Evolutionary conservation across 2,888 invertebrate genomes (phyloP).

Genomic region (Cartodere bifasciata): DNA sequence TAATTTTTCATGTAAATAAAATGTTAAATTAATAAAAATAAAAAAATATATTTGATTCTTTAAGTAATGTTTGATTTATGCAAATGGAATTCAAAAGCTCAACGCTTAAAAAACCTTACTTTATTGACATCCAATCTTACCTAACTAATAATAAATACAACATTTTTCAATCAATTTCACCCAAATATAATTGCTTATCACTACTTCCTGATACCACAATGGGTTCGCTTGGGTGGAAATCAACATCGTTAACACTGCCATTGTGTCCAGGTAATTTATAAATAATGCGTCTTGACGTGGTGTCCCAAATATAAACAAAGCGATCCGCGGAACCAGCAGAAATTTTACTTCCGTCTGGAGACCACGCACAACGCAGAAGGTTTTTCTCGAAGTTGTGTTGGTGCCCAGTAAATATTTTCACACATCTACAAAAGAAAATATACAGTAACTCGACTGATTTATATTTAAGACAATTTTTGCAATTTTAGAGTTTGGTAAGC

Average conservation of each 20-base stretch:
- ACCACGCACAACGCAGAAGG: conserved; percentile 74
- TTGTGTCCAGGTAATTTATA: conserved; percentile 98
- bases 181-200: conserved; percentile 90
- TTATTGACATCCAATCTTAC: no score
- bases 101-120: no score
- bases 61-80: no score
- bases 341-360: conserved; percentile 80
- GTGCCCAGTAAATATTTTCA: conserved; percentile 43
- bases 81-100: no score
- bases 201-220: conserved; percentile 88
- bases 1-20: no score
- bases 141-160: conserved; percentile 3
- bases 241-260: conserved; percentile 92
- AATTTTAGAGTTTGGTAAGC: no score
- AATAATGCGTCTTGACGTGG: conserved; percentile 75
- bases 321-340: conserved; percentile 91
- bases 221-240: conserved; percentile 90
- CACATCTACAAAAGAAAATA: no score
- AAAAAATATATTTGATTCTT: no score
- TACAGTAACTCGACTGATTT: no score
- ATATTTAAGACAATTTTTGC: no score
- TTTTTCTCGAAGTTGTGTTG: conserved; percentile 98
- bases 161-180: conserved; percentile 69
- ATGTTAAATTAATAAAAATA: no score
- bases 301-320: conserved; percentile 95